Conservation (phyloP, 2,797 vertebrate genomes). For the Sebastes matsubarae region DNA sequence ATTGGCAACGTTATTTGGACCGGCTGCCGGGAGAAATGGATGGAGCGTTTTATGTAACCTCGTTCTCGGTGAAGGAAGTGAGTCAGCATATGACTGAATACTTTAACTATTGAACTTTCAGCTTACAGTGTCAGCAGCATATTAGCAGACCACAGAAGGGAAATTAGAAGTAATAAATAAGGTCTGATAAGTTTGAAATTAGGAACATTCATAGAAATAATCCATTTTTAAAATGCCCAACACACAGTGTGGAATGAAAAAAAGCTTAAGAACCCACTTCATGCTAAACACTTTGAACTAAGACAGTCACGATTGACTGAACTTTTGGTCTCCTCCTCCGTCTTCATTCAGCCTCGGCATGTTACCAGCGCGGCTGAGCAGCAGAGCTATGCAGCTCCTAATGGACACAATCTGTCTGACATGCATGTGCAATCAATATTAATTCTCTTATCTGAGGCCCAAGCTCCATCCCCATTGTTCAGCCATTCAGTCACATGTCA, state of each 20-base stretch:
- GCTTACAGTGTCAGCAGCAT: neutral
- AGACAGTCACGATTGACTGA: neutral
- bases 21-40: constrained; percentile 14
- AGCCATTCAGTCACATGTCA: constrained; percentile 70
- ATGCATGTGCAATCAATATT: constrained; percentile 78
- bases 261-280: neutral
- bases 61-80: constrained; percentile 16
- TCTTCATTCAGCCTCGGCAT: constrained; percentile 3
- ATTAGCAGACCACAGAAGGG: neutral
- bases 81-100: constrained; percentile 29
- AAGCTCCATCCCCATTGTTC: constrained; percentile 66
- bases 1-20: constrained; percentile 46
- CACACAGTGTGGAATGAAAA: neutral
- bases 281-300: neutral
- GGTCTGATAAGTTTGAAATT: neutral
- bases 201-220: neutral
- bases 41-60: constrained; percentile 7
- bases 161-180: neutral
- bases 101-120: constrained; percentile 9
- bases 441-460: constrained; percentile 75
- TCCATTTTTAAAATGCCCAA: neutral
- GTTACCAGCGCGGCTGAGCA: constrained; percentile 28
- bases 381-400: constrained; percentile 51
- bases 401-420: constrained; percentile 71
- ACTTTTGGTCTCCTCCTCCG: neutral